Conservation (phyloP, 1,140 invertebrate genomes). For the Phthorimaea operculella region DNA sequence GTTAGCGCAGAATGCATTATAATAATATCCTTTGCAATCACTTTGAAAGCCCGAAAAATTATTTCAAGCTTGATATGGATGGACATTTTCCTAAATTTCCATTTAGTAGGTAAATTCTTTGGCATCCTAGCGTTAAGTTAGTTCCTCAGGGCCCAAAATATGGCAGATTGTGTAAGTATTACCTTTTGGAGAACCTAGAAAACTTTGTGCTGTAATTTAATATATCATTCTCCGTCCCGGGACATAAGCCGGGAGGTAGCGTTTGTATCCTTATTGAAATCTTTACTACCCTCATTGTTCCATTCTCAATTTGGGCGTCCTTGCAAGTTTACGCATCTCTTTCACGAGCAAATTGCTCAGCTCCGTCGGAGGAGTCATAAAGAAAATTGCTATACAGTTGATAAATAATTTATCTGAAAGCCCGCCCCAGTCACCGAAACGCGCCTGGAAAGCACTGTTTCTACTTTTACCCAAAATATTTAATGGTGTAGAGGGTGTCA, state of each 20-base stretch:
- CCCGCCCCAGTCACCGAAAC: conserved; percentile 63
- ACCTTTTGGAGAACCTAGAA: too few species aligned
- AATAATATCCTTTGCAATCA: too few species aligned
- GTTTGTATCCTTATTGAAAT: conserved; percentile 39
- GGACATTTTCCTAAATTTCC: too few species aligned
- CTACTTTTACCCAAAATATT: conserved; percentile 59
- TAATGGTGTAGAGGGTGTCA: too few species aligned
- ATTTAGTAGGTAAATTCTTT: too few species aligned
- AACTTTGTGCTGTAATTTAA: too few species aligned
- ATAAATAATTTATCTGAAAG: conserved; percentile 68
- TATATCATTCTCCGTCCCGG: background rate
- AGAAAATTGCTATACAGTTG: conserved; percentile 68
- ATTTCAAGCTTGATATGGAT: too few species aligned
- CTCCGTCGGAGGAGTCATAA: conserved; percentile 66
- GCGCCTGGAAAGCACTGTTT: conserved; percentile 45
- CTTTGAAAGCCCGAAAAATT: too few species aligned
- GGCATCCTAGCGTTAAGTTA: too few species aligned
- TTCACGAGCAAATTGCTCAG: conserved; percentile 64
- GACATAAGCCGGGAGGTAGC: background rate
- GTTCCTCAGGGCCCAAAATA: too few species aligned
- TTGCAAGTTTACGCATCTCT: conserved; percentile 65
- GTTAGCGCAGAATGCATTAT: too few species aligned
- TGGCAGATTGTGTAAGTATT: too few species aligned
- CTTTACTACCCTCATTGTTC: conserved; percentile 43
- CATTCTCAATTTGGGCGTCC: conserved; percentile 56